phyloP scores from a whole-genome alignment of 1,140 invertebrate genomes.

The Heliconius hewitsoni region DNA sequence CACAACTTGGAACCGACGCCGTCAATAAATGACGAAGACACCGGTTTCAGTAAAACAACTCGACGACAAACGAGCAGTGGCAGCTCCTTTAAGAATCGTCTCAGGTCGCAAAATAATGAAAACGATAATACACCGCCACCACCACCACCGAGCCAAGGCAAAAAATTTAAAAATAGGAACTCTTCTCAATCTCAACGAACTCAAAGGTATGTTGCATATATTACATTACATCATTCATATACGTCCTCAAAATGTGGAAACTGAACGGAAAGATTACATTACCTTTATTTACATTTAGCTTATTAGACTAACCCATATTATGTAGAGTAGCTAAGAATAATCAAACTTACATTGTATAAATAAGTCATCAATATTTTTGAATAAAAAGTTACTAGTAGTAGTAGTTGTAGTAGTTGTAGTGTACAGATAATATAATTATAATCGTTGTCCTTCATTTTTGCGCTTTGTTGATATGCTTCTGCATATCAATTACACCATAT shows the following conservation, averaged over 20 bases:
- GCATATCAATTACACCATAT: no score
- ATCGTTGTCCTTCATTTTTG: no score
- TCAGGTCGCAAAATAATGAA: conserved; percentile 67
- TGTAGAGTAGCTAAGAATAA: background rate
- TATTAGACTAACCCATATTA: background rate
- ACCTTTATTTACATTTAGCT: conserved; percentile 3
- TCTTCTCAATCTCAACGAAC: conserved; percentile 55
- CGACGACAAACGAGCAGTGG: conserved; percentile 77
- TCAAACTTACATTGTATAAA: conserved; percentile 3
- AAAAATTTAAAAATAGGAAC: conserved; percentile 77
- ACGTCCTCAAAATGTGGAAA: conserved; percentile 14
- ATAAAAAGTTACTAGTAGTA: background rate
- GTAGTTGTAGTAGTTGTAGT: no score
- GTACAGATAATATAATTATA: no score
- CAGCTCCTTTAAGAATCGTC: conserved; percentile 77
- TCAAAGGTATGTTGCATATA: conserved; percentile 62
- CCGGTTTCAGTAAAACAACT: conserved; percentile 78
- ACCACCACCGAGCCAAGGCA: conserved; percentile 64
- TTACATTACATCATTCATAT: background rate
- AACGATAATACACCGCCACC: conserved; percentile 56
- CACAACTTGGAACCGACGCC: conserved; percentile 84
- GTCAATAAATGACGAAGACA: conserved; percentile 82
- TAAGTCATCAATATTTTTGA: background rate
- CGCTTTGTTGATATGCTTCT: no score
- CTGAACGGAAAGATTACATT: conserved; percentile 9